Evolutionary conservation across 2,797 vertebrate species (phyloP).

Genomic region (Echiichthys vipera): DNA sequence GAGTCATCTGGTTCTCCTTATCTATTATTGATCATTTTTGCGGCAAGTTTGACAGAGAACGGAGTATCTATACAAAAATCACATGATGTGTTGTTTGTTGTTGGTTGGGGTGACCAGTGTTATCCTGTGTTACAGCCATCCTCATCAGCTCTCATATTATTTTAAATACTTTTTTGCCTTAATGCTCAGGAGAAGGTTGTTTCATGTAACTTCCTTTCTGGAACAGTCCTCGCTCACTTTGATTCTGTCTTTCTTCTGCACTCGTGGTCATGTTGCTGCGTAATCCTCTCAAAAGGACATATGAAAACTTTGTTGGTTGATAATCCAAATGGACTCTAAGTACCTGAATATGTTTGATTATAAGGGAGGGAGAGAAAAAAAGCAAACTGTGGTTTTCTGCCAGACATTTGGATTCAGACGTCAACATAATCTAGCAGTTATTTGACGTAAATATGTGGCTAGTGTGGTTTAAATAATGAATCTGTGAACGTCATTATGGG

Average conservation of each 20-base stretch:
- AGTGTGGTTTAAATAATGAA: slow-evolving; percentile 66
- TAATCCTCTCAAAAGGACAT: slow-evolving; percentile 78
- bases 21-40: neutral
- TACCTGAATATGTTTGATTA: slow-evolving; percentile 79
- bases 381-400: slow-evolving; percentile 52
- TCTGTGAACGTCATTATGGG: slow-evolving; percentile 40
- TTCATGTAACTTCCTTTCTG: slow-evolving; percentile 27
- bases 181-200: slow-evolving; percentile 6
- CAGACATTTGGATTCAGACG: slow-evolving; percentile 69
- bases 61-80: neutral
- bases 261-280: slow-evolving; percentile 54
- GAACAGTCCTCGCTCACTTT: slow-evolving; percentile 30
- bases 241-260: slow-evolving; percentile 42
- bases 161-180: neutral
- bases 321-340: slow-evolving; percentile 77
- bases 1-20: neutral
- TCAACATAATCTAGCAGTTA: slow-evolving; percentile 65
- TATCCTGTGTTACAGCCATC: neutral
- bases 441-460: slow-evolving; percentile 58
- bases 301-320: slow-evolving; percentile 77
- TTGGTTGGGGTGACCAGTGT: neutral
- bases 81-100: slow-evolving; percentile 2
- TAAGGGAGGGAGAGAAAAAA: slow-evolving; percentile 52
- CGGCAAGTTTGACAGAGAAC: neutral
- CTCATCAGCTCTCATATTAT: neutral